Evolutionary conservation across 1,140 invertebrate species (phyloP).

Genomic region (Orius insidiosus): DNA sequence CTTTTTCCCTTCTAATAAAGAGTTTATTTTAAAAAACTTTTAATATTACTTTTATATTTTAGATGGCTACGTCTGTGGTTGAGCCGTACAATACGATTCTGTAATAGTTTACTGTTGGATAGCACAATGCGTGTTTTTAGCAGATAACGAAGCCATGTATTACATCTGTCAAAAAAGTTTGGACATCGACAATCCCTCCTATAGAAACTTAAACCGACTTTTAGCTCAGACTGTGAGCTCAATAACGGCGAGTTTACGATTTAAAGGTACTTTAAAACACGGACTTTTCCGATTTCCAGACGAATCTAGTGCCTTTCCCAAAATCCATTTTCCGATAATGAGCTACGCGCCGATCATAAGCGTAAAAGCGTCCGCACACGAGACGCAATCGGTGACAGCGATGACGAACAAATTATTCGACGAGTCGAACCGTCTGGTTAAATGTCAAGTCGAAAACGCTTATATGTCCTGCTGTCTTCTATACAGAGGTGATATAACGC

Average conservation of each 20-base stretch:
- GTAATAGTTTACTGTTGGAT: slow-evolving; percentile 56
- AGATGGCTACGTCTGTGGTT: slow-evolving; percentile 32
- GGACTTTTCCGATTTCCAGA: slow-evolving; percentile 48
- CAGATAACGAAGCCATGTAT: slow-evolving; percentile 75
- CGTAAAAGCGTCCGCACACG: slow-evolving; percentile 33
- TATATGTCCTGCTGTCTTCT: slow-evolving; percentile 43
- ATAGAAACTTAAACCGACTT: slow-evolving; percentile 65
- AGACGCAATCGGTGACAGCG: slow-evolving; percentile 27
- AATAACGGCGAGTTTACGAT: slow-evolving; percentile 39
- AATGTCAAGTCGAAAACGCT: slow-evolving; percentile 30
- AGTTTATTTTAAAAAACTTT: too few relatives aligned
- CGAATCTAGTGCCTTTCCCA: slow-evolving; percentile 35
- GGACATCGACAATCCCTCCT: slow-evolving; percentile 37
- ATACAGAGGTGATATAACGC: slow-evolving; percentile 34
- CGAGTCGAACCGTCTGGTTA: slow-evolving; percentile 35
- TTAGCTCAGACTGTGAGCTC: slow-evolving; percentile 39
- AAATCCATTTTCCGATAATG: slow-evolving; percentile 22
- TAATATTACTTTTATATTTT: slow-evolving; percentile 19
- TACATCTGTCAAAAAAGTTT: slow-evolving; percentile 37
- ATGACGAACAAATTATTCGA: slow-evolving; percentile 32
- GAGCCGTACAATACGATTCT: slow-evolving; percentile 74
- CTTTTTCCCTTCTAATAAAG: too few relatives aligned
- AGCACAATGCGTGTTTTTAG: slow-evolving; percentile 69
- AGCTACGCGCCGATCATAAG: slow-evolving; percentile 35
- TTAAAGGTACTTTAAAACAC: slow-evolving; percentile 56